Evolutionary conservation across 1,140 invertebrate species (phyloP), one percentile per base, ranked within the genome.

Genomic region (Leptoteleia sp.): DNA sequence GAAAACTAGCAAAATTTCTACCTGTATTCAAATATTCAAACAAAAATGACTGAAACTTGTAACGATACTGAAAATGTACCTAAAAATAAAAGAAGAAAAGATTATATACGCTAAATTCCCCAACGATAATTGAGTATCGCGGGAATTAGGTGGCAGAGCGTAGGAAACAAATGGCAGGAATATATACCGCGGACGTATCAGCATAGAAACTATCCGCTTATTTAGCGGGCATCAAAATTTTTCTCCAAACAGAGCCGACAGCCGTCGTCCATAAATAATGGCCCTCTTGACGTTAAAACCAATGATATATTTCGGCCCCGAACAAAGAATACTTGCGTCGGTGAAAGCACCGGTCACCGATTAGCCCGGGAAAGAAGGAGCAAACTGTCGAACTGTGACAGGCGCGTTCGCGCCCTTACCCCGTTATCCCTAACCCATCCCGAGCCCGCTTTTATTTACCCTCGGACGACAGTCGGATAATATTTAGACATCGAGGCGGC

Each of bases 401-500:
- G 50, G 50, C 38, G 45, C 59, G 55, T 31, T 52, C 43, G 57
- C 73, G 65, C 65, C 65, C 65, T 77, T 71, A 57, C 65, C 65
- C 59, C 59, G 50, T 65, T 64, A 40, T 43, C 22, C 22, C 22
- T 25, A 6, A 6, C 6, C 22, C n/a, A n/a, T n/a, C 52, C 57
- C 35, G 48, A 12, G 47, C 33, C 4, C 48, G 76, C 55, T 78
- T n/a, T 78, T 67, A 68, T 79, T 79, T 64, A 47, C 76, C 62
- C 68, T 73, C 64, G 73, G 54, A 79, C 61, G 67, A 77, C 67
- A 50, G 62, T 27, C 62, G 64, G 68, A 79, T 54, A 64, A 79
- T 73, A 70, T 79, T 65, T 68, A 57, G 73, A 73, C 55, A 62
- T 68, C 54, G 76, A 61, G 50, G 43, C 40, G 35, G 11, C 9